Base-by-base conservation (phyloP, 2,113 vertebrate genomes). In the Formicarius rufipectus region DNA sequence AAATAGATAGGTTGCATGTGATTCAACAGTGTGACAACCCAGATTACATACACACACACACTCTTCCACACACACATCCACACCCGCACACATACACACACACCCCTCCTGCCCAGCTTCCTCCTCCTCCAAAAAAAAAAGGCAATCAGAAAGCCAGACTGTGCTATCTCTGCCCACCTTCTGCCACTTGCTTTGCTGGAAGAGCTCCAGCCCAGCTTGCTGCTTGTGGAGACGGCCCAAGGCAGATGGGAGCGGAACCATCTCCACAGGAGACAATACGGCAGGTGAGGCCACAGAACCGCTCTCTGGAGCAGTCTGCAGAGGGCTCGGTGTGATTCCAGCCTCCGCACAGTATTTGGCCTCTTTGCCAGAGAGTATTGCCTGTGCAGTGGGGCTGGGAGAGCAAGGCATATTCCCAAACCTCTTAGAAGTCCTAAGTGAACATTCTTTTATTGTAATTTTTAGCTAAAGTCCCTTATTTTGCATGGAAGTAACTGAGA, bases 91-190 rank as follows among this genome's bases (percentile, higher is more conserved):
- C 47, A 50, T 18, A 52, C 50, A 27, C 49, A 27, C 50, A 24
- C 14, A 23, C 15, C 10, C 13, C 12, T 27, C 6, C 11, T 52
- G 50, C 50, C 23, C 50, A 52, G 9, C 50, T 1, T 5, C 24
- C 2, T 18, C 12, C 7, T 8, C 0, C 4, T 8, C 1, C 18
- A n/a, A 42, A 52, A 30, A n/a, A 42, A 52, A 33, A 5, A 10
- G 10, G 3, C 31, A 31, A 35, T 21, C 7, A 33, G 35, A 56
- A n/a, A 49, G 15, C 8, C n/a, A 73, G n/a, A 30, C 14, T 67
- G 20, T 37, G 39, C 68, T 71, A 56, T 31, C 64, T 66, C 14
- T 79, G 37, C 35, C 33, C n/a, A 42, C 56, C 23, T 91, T 78
- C 60, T 66, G 60, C 89, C 60, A 15, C 63, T 84, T 81, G 22